Evolutionary conservation across 2,797 vertebrate genomes (phyloP).

Genomic region (Furcifer pardalis): DNA sequence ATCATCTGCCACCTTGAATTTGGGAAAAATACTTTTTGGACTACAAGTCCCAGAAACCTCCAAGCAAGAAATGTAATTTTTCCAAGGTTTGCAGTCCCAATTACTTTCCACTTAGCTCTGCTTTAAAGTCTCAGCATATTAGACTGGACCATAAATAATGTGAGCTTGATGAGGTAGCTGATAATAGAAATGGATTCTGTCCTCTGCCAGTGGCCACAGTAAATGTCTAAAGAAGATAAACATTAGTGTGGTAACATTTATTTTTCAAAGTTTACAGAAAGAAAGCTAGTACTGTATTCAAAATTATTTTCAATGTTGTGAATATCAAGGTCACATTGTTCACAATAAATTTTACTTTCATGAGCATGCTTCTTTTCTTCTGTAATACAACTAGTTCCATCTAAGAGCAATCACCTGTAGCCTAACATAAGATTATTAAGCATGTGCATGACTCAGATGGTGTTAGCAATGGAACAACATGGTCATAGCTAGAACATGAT

Average conservation of each 20-base stretch:
- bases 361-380: background rate
- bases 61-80: background rate
- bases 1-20: no score
- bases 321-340: background rate
- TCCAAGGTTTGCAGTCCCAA: background rate
- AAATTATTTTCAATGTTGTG: background rate
- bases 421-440: background rate
- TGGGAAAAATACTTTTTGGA: no score
- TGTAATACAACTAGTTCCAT: background rate
- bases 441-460: background rate
- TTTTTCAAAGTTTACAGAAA: background rate
- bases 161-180: background rate
- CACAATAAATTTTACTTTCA: background rate
- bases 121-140: background rate
- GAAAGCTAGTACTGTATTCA: background rate
- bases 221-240: background rate
- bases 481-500: background rate
- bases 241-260: background rate
- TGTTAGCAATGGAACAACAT: background rate
- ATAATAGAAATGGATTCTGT: background rate
- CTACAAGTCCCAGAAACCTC: no score
- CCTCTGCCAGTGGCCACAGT: background rate
- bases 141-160: background rate
- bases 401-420: background rate
- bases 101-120: background rate